Evolutionary conservation across 1,140 invertebrate genomes (phyloP), one percentile per base, ranked within the genome.

Genomic region (Nomia melanderi): DNA sequence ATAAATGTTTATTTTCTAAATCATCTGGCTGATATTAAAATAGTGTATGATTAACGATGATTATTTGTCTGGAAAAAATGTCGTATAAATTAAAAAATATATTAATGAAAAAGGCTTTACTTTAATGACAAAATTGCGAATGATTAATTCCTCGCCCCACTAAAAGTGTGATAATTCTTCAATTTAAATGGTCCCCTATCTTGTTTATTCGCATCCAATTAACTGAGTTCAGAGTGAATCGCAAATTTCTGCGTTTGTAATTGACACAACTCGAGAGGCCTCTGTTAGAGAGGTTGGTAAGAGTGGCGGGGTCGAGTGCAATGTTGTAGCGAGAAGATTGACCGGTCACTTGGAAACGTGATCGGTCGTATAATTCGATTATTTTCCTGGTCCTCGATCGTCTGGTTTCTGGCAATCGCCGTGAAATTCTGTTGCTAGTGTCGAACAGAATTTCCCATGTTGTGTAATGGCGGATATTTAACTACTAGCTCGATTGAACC

Each of bases 391-490:
- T 74, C 11, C 60, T 53, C 27, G 33, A 47, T 29, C 14, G 67
- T 60, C 31, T 29, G 70, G 54, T 78, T 65, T 66, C 41, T 59
- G 74, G 70, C 60, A n/a, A 78, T 47, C 60, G 59, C 41, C 31
- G 39, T n/a, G 39, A 78, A 66, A 77, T 72, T 72, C 20, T 59
- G 47, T 74, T 54, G 53, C 14, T 9, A 62, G n/a, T 62, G 41
- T 66, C 60, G 25, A 7, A n/a, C 9, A 27, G 50, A 65, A 59
- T 74, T 47, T 25, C 70, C 41, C 23, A 25, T 25, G 77, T 66
- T 66, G 63, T 62, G 77, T 74, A 78, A 78, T 66, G 62, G 33
- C 67, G 47, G 47, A 64, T 77, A 77, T 72, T 77, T 77, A 72
- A 71, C 75, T n/a, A 27, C 23, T 33, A 71, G 14, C 41, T 65